phyloP scores from a whole-genome alignment of 2,113 vertebrate species.

The human region DNA sequence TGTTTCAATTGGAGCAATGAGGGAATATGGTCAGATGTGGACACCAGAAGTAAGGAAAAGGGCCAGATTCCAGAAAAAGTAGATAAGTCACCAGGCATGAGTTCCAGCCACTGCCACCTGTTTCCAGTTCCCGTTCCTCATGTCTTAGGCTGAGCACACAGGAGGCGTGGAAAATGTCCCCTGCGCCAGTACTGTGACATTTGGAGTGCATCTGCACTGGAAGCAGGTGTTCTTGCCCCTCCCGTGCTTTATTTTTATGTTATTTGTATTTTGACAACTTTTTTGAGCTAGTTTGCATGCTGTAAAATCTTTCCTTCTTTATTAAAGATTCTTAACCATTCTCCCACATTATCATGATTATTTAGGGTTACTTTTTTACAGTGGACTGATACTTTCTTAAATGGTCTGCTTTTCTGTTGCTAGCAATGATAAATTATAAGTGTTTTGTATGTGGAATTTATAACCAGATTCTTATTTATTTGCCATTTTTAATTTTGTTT shows the following conservation, averaged over 20 bases:
- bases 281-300: neutral
- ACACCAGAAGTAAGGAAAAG: neutral
- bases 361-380: neutral
- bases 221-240: neutral
- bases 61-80: neutral
- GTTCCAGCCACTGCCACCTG: neutral
- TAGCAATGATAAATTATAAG: neutral
- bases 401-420: neutral
- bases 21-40: neutral
- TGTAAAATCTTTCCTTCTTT: neutral
- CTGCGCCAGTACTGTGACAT: neutral
- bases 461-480: neutral
- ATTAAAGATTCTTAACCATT: neutral
- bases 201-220: fast-evolving
- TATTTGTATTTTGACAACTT: neutral
- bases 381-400: neutral
- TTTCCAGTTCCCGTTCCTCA: neutral
- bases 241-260: neutral
- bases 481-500: neutral
- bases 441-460: neutral
- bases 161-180: neutral
- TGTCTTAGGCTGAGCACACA: neutral
- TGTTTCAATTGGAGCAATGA: neutral
- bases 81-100: neutral
- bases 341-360: neutral